Percentiles rank a stretch among this genome's conserved stretches.
These are phyloP conservation scores for Rotaria macrura DNA, from an alignment of 2,888 invertebrate species.

Conservation along the genomic window DNA sequence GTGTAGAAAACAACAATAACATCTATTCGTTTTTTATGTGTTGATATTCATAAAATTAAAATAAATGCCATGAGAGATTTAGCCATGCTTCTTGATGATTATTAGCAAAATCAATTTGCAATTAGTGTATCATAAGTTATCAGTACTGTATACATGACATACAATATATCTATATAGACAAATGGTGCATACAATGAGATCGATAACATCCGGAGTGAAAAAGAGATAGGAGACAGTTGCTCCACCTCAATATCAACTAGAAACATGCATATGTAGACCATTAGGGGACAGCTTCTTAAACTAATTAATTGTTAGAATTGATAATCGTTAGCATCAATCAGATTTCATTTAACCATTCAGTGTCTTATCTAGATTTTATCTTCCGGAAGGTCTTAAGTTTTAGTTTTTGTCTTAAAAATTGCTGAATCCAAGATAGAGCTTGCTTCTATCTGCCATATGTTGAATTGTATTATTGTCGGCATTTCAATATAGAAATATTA, in stretches of 20 bases:
- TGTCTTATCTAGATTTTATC: too few relatives aligned
- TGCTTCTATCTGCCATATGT: too few relatives aligned
- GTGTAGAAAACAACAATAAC: too few relatives aligned
- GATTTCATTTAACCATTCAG: too few relatives aligned
- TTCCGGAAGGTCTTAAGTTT: too few relatives aligned
- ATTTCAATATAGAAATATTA: neutral
- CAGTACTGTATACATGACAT: conserved; percentile 6
- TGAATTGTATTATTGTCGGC: too few relatives aligned
- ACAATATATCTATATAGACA: neutral
- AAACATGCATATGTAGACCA: neutral
- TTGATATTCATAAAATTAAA: neutral
- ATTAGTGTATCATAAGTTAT: conserved; percentile 12
- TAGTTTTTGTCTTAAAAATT: too few relatives aligned
- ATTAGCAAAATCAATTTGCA: conserved; percentile 12
- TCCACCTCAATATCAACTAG: neutral
- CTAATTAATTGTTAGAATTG: neutral
- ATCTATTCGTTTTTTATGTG: neutral
- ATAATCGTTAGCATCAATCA: neutral
- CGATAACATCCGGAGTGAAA: conserved; percentile 3
- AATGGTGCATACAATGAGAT: conserved; percentile 4
- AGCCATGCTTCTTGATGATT: neutral
- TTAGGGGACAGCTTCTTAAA: neutral
- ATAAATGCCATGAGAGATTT: neutral
- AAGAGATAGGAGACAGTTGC: conserved; percentile 1
- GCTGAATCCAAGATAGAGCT: too few relatives aligned